Evolutionary conservation across 2,888 invertebrate species (phyloP), one percentile per base, ranked within the genome.

Genomic region (Sisyra nigra): DNA sequence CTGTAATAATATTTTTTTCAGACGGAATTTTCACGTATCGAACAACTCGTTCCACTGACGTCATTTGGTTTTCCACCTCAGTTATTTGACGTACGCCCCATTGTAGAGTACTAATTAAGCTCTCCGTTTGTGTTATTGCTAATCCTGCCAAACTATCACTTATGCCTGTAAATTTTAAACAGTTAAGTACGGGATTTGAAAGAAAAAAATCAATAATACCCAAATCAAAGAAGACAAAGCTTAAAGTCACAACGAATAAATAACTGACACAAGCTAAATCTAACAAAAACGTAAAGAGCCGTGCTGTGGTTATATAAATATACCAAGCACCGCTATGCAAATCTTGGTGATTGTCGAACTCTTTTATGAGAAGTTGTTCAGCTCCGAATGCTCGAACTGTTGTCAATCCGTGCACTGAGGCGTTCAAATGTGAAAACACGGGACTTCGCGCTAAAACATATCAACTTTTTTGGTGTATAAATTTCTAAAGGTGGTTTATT

Each of bases 391-490:
- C 81, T 45, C 94, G 71, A 47, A 96, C 89, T 0, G 89, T 89
- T 31, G 83, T 76, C 24, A 94, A 71, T 2, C 94, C 94, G 47
- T 81, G 74, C 7, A 94, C 65, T 0, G 88, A 80, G 1, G 89
- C 81, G 10, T 83, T 80, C 50, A 93, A 74, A 57, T 93, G 89
- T 0, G 89, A 85, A 59, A 91, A 92, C 0, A 94, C 84, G 0
- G 94, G 93, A 62, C 91, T 89, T 47, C 85, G 73, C 45, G 80
- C 85, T 67, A 68, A 57, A 57, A 55, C 40, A 37, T 32, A 10
- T 35, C 10, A 31, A 13, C 11, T 10, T 35, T 35, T 35, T 10
- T 30, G 10, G n/a, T n/a, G n/a, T n/a, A n/a, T n/a, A n/a, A n/a
- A n/a, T n/a, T n/a, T n/a, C n/a, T n/a, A n/a, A n/a, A n/a, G n/a